Percentiles rank a stretch among this genome's conserved stretches.
Conservation (phyloP, 2,797 vertebrate species). For the Alectoris magna region DNA sequence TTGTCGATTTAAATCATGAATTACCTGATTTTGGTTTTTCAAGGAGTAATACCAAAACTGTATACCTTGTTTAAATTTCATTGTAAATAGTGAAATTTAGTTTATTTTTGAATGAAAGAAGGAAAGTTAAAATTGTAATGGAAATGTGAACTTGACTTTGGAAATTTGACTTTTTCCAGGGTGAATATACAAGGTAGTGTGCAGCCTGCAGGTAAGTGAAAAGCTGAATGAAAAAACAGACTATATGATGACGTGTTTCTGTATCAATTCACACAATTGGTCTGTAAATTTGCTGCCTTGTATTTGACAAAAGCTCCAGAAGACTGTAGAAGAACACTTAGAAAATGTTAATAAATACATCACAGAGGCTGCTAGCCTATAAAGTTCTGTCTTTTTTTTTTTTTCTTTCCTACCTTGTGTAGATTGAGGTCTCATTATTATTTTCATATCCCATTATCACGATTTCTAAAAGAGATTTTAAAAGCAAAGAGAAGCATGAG, state of each 20-base stretch:
- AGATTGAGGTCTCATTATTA: neutral
- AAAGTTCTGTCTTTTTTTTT: neutral
- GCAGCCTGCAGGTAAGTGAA: neutral
- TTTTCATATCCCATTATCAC: neutral
- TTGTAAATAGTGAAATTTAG: neutral
- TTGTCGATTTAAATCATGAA: neutral
- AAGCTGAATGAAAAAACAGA: neutral
- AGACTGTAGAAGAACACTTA: neutral
- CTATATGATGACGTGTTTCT: neutral
- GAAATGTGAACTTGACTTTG: neutral
- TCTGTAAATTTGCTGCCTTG: neutral
- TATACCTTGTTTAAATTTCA: neutral
- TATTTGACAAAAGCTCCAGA: neutral
- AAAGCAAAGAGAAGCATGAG: neutral
- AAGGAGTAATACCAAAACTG: neutral
- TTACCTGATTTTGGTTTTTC: fast-evolving
- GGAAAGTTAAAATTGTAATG: neutral
- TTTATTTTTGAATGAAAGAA: neutral
- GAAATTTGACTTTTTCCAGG: neutral
- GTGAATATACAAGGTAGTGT: fast-evolving
- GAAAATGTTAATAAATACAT: neutral
- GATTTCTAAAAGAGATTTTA: neutral
- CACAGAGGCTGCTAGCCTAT: fast-evolving
- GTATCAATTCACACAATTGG: neutral
- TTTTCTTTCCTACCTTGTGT: neutral